Evolutionary conservation across 1,140 invertebrate genomes (phyloP), one percentile per base, ranked within the genome.

Genomic region (Plutomurus gul): DNA sequence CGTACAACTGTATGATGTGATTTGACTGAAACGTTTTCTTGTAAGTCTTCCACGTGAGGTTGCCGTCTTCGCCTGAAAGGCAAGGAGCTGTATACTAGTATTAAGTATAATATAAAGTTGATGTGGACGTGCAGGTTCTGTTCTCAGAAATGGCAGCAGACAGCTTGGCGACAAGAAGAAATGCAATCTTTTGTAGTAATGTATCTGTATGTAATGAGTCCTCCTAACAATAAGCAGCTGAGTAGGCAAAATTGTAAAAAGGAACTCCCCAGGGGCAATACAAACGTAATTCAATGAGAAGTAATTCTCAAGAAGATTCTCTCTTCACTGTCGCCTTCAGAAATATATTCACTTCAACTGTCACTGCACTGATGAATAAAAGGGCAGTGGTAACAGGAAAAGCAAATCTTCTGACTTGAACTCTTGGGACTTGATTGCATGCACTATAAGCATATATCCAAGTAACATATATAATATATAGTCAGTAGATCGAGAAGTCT

Each of bases 111-210:
- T 25, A 20, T 22, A 51, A 51, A 30, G 25, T 27, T 33, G 56
- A 65, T 33, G 56, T 65, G 30, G 56, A 65, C 56, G 56, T 65
- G 56, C 56, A 65, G 25, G 27, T 65, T 33, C 36, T 33, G 13
- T 65, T n/a, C 56, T n/a, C 27, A 30, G 27, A 65, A 65, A 65
- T 65, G 56, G 56, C 56, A 65, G 56, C 56, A 65, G 56, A 65
- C 56, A 33, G 56, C 27, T 65, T 65, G 56, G 56, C 56, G 56
- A 30, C 25, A 65, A 33, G 56, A 36, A 30, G 56, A 65, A 65
- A 36, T 65, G 56, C 56, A 27, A 13, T 65, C 16, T n/a, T 27
- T 27, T 65, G 56, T 65, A 65, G 18, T 49, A 18, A 18, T 49
- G 43, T 6, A 43, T 13, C 2, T 43, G 39, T 43, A 43, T 43